Conservation (phyloP, 1,140 invertebrate species). For the Oppia nitens region DNA sequence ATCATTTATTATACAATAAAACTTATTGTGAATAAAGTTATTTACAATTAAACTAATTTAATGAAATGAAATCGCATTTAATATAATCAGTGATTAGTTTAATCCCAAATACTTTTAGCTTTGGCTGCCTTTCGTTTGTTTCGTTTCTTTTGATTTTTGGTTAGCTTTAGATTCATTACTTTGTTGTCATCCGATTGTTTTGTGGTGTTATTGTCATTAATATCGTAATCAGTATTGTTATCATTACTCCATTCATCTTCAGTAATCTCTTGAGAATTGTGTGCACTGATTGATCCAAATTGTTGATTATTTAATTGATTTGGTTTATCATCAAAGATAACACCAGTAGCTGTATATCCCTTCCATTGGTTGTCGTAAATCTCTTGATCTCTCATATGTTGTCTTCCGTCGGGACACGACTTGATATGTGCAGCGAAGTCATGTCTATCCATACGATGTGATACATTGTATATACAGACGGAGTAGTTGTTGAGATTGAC, state of each 20-base stretch:
- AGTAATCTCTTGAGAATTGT: not conserved
- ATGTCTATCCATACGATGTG: not conserved
- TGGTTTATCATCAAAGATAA: too few relatives aligned
- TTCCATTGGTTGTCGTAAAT: not conserved
- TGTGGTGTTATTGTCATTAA: too few relatives aligned
- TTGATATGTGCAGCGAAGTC: not conserved
- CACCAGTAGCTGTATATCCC: not conserved
- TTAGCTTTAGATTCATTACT: not conserved
- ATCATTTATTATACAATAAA: too few relatives aligned
- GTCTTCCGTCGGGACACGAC: not conserved
- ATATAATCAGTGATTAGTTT: not conserved
- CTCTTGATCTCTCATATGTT: not conserved
- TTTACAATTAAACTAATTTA: too few relatives aligned
- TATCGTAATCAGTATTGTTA: not conserved
- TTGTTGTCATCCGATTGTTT: not conserved
- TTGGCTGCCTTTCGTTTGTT: not conserved
- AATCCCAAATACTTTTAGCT: not conserved
- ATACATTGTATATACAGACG: not conserved
- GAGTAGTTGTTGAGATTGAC: not conserved
- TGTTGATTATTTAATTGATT: not conserved
- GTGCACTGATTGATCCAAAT: not conserved
- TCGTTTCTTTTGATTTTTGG: not conserved
- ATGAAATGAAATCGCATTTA: too few relatives aligned
- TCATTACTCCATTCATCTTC: not conserved
- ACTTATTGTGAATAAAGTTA: too few relatives aligned